Conservation (phyloP, 1,140 invertebrate genomes). For the Penaeus vannamei region DNA sequence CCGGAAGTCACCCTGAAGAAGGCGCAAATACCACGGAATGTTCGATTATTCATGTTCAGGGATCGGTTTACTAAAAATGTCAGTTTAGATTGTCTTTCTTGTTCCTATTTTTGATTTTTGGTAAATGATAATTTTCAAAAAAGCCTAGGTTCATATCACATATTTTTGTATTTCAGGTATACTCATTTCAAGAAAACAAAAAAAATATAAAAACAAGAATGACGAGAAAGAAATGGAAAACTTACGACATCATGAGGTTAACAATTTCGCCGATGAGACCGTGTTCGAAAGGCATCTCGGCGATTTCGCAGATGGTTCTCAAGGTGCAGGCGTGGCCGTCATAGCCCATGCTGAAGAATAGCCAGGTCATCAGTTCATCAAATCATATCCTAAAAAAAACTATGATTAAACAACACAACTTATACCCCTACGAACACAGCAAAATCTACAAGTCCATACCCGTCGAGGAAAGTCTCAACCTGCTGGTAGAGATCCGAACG, state of each 20-base stretch:
- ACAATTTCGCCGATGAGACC: conserved; percentile 53
- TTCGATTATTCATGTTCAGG: neutral
- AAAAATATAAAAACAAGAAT: neutral
- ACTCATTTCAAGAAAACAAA: no score
- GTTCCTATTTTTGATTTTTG: no score
- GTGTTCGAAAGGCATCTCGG: conserved; percentile 60
- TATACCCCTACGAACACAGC: neutral
- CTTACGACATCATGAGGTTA: conserved; percentile 52
- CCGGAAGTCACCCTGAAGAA: neutral
- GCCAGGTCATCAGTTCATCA: no score
- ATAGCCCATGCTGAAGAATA: conserved; percentile 33
- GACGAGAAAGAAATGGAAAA: neutral
- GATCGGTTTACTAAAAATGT: no score
- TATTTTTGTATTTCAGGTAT: no score
- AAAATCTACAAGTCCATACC: neutral
- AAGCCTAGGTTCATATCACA: no score
- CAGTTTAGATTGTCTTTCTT: no score
- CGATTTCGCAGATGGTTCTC: conserved; percentile 53
- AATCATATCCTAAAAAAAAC: neutral
- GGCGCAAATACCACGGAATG: no score
- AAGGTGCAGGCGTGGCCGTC: conserved; percentile 54
- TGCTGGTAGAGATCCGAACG: neutral
- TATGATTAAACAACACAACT: neutral
- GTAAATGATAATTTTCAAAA: no score
- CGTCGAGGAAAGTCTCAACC: neutral